A percentile compares a stretch with the other conserved stretches of the same genome.
phyloP scores from a whole-genome alignment of 2,888 invertebrate genomes.

The Philonicus albiceps region DNA sequence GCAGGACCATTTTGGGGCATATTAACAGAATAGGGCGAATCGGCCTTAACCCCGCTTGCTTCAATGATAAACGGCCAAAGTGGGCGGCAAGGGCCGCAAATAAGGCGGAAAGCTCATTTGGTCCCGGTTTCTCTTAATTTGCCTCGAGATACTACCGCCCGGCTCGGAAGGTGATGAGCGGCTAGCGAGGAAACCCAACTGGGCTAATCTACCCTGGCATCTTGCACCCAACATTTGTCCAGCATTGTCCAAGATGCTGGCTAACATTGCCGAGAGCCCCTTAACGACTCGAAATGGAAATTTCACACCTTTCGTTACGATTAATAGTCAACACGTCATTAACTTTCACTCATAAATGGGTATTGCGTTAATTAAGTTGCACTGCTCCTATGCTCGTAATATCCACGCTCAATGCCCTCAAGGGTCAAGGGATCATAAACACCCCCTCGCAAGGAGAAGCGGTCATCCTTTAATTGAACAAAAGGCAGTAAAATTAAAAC shows the following conservation, averaged over 20 bases:
- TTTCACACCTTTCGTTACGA: slow-evolving; percentile 42
- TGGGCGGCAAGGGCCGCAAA: background rate
- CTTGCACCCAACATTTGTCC: slow-evolving; percentile 31
- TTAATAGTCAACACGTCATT: slow-evolving; percentile 44
- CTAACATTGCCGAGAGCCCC: background rate
- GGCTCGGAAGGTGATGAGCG: background rate
- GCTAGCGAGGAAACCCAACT: background rate
- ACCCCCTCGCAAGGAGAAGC: background rate
- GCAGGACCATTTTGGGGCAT: slow-evolving; percentile 33
- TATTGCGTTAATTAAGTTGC: slow-evolving; percentile 15
- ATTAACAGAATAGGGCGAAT: slow-evolving; percentile 34
- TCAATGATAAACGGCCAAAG: slow-evolving; percentile 34
- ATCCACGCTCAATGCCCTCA: background rate
- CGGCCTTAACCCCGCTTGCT: slow-evolving; percentile 18
- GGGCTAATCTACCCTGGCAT: slow-evolving; percentile 12
- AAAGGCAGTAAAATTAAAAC: background rate
- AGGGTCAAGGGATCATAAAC: slow-evolving; percentile 1
- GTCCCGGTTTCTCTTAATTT: slow-evolving; percentile 33
- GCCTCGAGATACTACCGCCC: background rate
- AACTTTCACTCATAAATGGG: slow-evolving; percentile 28
- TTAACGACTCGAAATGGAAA: slow-evolving; percentile 10
- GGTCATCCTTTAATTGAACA: background rate
- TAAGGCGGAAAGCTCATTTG: slow-evolving; percentile 30
- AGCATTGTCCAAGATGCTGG: slow-evolving; percentile 36
- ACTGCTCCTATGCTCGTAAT: background rate